phyloP scores from a whole-genome alignment of 2,113 vertebrate genomes.

The Ptyas mucosa region DNA sequence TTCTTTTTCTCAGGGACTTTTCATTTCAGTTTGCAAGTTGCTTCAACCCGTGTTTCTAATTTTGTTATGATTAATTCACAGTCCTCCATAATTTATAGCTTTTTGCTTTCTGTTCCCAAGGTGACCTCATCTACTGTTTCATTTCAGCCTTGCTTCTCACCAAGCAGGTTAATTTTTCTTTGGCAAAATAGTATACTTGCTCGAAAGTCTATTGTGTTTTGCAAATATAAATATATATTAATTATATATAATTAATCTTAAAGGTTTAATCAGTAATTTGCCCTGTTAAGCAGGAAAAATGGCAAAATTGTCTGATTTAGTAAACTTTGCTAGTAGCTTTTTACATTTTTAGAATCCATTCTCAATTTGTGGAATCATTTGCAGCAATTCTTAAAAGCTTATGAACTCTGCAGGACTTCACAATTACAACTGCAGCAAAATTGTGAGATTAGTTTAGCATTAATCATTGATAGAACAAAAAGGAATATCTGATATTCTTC shows the following conservation, averaged over 20 bases:
- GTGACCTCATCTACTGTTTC: neutral
- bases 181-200: neutral
- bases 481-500: neutral
- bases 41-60: neutral
- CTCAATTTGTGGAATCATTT: conserved; percentile 11
- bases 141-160: conserved; percentile 3
- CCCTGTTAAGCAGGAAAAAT: conserved; percentile 14
- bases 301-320: conserved; percentile 1
- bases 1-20: neutral
- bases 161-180: neutral
- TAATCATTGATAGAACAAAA: neutral
- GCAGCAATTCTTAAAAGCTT: conserved; percentile 34
- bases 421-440: neutral
- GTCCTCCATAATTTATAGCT: neutral
- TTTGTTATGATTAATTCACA: neutral
- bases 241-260: conserved; percentile 16
- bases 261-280: neutral
- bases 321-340: conserved; percentile 7
- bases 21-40: neutral
- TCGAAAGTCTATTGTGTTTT: conserved; percentile 5
- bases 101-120: neutral
- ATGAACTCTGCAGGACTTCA: neutral
- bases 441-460: conserved; percentile 1
- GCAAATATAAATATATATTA: conserved; percentile 3
- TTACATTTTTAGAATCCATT: conserved; percentile 18